Conservation (phyloP, 2,797 vertebrate genomes). For the Denticeps clupeoides region DNA sequence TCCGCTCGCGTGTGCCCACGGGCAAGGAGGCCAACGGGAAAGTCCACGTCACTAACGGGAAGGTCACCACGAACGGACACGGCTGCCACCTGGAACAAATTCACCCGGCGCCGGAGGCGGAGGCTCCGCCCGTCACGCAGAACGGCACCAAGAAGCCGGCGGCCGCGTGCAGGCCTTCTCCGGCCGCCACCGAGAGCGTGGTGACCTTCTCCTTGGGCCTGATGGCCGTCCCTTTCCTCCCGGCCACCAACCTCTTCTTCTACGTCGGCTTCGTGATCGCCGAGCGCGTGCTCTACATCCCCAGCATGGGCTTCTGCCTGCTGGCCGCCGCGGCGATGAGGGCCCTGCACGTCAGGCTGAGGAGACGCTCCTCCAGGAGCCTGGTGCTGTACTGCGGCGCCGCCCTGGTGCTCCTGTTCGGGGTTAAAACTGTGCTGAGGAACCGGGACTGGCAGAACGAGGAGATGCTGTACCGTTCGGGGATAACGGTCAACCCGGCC, state of each 20-base stretch:
- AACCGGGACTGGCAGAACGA: conserved; percentile 96
- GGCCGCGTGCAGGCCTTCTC: conserved; percentile 47
- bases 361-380: conserved; percentile 69
- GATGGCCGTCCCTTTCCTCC: conserved; percentile 85
- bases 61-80: conserved; percentile 80
- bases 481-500: conserved; percentile 97
- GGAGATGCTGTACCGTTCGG: conserved; percentile 98
- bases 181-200: conserved; percentile 84
- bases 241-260: conserved; percentile 96
- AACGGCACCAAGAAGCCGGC: conserved; percentile 73
- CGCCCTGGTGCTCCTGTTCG: conserved; percentile 76
- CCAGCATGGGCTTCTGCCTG: conserved; percentile 98
- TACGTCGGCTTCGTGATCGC: conserved; percentile 98
- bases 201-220: conserved; percentile 85
- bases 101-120: conserved; percentile 56
- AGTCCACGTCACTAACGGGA: conserved; percentile 71
- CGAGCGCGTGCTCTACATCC: conserved; percentile 95
- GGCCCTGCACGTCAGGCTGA: conserved; percentile 73
- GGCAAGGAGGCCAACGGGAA: conserved; percentile 72
- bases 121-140: conserved; percentile 50
- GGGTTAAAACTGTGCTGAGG: conserved; percentile 84
- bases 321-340: conserved; percentile 83
- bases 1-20: conserved; percentile 39
- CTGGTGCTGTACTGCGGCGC: conserved; percentile 74
- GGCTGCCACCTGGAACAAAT: conserved; percentile 68